Conservation (phyloP, 1,140 invertebrate species). For the Drosophila athabasca region DNA sequence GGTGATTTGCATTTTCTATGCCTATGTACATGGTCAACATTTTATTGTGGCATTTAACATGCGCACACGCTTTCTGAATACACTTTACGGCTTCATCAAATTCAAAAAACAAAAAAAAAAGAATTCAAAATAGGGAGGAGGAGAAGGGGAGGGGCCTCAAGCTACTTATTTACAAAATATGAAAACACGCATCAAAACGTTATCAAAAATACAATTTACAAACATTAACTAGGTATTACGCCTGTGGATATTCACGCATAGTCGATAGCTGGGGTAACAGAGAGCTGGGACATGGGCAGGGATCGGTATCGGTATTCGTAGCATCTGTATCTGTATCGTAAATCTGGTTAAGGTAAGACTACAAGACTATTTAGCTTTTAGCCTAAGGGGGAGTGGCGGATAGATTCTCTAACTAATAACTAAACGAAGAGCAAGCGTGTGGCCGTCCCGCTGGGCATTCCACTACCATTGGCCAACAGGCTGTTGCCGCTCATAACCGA, state of each 20-base stretch:
- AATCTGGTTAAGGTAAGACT: too few relatives aligned
- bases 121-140: slow-evolving; percentile 23
- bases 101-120: slow-evolving; percentile 43
- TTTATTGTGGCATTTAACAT: slow-evolving; percentile 49
- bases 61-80: slow-evolving; percentile 30
- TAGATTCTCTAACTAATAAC: slow-evolving; percentile 60
- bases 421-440: slow-evolving; percentile 79
- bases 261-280: too few relatives aligned
- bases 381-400: not conserved
- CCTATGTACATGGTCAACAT: slow-evolving; percentile 68
- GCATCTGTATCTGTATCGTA: not conserved
- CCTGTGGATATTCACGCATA: too few relatives aligned
- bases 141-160: slow-evolving; percentile 19
- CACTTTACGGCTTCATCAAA: slow-evolving; percentile 55
- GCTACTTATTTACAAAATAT: slow-evolving; percentile 40
- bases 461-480: slow-evolving; percentile 67
- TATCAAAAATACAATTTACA: slow-evolving; percentile 34
- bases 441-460: slow-evolving; percentile 69
- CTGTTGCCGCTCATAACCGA: slow-evolving; percentile 52
- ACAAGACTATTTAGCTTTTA: slow-evolving; percentile 2
- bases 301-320: not conserved
- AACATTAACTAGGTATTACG: slow-evolving; percentile 1
- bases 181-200: not conserved
- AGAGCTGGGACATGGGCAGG: not conserved
- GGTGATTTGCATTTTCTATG: slow-evolving; percentile 33